Percentiles rank a stretch among this genome's conserved stretches.
phyloP scores from a whole-genome alignment of 2,888 invertebrate genomes.

The Euclidia mi region DNA sequence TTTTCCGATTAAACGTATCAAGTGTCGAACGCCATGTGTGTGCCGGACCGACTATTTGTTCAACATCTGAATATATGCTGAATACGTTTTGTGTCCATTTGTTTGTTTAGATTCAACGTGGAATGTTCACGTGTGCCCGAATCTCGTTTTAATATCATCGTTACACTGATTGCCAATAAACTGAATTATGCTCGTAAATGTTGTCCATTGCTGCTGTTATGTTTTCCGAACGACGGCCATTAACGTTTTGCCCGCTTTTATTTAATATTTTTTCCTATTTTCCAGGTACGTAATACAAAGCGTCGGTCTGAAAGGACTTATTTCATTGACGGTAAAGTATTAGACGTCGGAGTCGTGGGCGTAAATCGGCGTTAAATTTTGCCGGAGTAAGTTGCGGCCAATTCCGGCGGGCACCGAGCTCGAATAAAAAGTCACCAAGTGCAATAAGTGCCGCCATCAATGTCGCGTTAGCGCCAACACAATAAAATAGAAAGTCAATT shows the following conservation, averaged over 20 bases:
- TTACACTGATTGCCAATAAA: slow-evolving; percentile 48
- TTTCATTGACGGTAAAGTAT: slow-evolving; percentile 50
- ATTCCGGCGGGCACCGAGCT: slow-evolving; percentile 64
- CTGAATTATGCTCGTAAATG: slow-evolving; percentile 47
- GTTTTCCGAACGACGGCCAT: slow-evolving; percentile 34
- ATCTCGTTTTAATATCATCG: slow-evolving; percentile 49
- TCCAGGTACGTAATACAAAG: slow-evolving; percentile 73
- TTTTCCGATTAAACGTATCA: slow-evolving; percentile 73
- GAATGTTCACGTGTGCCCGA: slow-evolving; percentile 32
- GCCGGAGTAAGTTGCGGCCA: slow-evolving; percentile 61
- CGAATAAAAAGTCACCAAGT: slow-evolving; percentile 79
- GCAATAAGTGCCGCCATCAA: slow-evolving; percentile 88
- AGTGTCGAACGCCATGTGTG: slow-evolving; percentile 54
- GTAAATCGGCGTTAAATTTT: slow-evolving; percentile 70
- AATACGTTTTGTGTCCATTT: slow-evolving; percentile 62
- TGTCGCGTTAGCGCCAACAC: slow-evolving; percentile 85
- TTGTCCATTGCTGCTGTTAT: slow-evolving; percentile 32
- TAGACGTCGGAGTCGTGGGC: slow-evolving; percentile 53
- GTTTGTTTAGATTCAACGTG: slow-evolving; percentile 67
- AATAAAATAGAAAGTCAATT: slow-evolving; percentile 87
- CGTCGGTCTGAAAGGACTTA: slow-evolving; percentile 14
- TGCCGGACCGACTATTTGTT: slow-evolving; percentile 63
- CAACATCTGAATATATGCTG: slow-evolving; percentile 63
- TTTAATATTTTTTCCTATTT: slow-evolving; percentile 53
- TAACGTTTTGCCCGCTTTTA: slow-evolving; percentile 21